Base-by-base conservation (phyloP, 2,797 vertebrate genomes). In the Pantherophis vulpinus region DNA sequence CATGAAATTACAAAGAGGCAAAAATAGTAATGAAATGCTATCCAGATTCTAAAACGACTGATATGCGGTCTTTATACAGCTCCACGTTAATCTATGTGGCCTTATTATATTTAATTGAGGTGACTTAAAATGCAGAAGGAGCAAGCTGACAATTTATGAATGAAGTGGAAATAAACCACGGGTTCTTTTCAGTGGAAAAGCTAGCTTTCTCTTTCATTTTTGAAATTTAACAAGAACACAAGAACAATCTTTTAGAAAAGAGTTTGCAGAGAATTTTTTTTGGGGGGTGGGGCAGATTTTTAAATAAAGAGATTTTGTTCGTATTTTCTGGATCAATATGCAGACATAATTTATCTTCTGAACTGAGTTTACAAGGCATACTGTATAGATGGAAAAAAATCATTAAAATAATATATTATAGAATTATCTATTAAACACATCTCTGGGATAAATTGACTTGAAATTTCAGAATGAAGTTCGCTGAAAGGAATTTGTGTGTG, bases 101-200 rank as follows among this genome's bases (percentile, higher is more conserved):
- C 0, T 0, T 91, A 63, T 18, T 70, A 4, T 1, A 87, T 92
- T 66, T 13, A 91, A 54, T 13, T 66, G 93, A 94, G 13, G 13
- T 16, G 86, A 89, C 8, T 42, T 90, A 63, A 93, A 90, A 29
- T 92, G 89, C 14, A 91, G 37, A 94, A 89, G 90, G n/a, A 93
- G 88, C 18, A 93, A 87, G 16, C 1, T 58, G 74, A 51, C 6
- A 32, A 16, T 2, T 86, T 92, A 32, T 14, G 87, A 90, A 20
- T 93, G 63, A 90, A 90, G 23, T 70, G 0, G 37, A 20, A 32
- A 47, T 3, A 2, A 55, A 51, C 4, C 1, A 66, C 37, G 1
- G 10, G 37, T 58, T 25, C 9, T n/a, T 94, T 61, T 63, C 14
- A 90, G 47, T 83, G 9, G 47, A 55, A 61, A 83, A 70, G 12